A percentile compares a stretch with the other conserved stretches of the same genome.
phyloP scores from a whole-genome alignment of 2,888 invertebrate genomes.

The Cenopis cana region DNA sequence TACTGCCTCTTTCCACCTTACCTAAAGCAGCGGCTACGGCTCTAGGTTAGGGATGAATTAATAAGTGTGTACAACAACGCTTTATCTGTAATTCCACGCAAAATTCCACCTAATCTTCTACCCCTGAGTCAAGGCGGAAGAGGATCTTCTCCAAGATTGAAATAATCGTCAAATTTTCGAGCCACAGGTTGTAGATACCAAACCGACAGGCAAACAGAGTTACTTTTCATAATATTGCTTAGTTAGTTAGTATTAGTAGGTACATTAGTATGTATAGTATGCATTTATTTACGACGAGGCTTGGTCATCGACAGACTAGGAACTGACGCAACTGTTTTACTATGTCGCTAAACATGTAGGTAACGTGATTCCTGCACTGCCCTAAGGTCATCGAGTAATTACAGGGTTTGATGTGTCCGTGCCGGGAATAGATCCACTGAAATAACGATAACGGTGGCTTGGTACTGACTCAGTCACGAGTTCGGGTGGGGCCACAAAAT shows the following conservation, averaged over 20 bases:
- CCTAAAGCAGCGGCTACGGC: no score
- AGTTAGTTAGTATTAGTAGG: no score
- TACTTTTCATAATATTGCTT: background rate
- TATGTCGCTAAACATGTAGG: slow-evolving; percentile 34
- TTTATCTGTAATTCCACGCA: no score
- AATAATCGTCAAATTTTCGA: no score
- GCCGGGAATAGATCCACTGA: slow-evolving; percentile 33
- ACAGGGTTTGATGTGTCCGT: slow-evolving; percentile 38
- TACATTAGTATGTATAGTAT: background rate
- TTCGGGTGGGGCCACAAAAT: background rate
- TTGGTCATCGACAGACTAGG: slow-evolving; percentile 12
- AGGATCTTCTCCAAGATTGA: no score
- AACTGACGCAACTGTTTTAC: slow-evolving; percentile 35
- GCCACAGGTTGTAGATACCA: no score
- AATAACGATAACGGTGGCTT: slow-evolving; percentile 32
- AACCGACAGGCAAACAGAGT: no score
- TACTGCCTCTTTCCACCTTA: no score
- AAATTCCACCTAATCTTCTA: no score
- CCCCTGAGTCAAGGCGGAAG: no score
- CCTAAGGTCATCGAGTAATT: slow-evolving; percentile 41
- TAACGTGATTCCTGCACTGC: slow-evolving; percentile 31
- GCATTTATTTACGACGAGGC: background rate
- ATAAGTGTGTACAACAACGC: no score
- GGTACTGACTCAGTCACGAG: slow-evolving; percentile 23
- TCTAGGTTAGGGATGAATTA: no score